Percentiles rank a stretch among this genome's conserved stretches.
Evolutionary conservation across 2,797 vertebrate genomes (phyloP).

Genomic region (Botia kubotai): DNA sequence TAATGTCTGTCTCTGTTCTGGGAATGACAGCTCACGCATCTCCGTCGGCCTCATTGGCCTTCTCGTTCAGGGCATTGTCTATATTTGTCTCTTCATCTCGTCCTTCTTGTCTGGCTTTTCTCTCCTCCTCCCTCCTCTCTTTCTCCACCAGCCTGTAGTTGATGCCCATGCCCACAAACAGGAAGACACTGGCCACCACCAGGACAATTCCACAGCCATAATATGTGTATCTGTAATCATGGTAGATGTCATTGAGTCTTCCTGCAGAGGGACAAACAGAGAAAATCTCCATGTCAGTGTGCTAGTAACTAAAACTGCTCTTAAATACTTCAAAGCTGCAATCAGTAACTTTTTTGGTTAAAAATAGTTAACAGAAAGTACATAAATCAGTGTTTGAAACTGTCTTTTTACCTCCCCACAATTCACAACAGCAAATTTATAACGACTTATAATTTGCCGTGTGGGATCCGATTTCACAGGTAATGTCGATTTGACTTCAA

Average conservation of each 20-base stretch:
- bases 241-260: constrained; percentile 83
- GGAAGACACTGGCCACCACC: constrained; percentile 82
- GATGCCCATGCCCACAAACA: constrained; percentile 93
- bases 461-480: too few species aligned
- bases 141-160: constrained; percentile 86
- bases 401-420: too few species aligned
- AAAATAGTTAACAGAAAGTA: too few species aligned
- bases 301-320: too few species aligned
- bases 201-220: constrained; percentile 87
- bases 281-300: background rate
- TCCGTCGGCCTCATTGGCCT: constrained; percentile 63
- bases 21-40: constrained; percentile 58
- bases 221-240: constrained; percentile 92
- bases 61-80: constrained; percentile 65
- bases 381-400: too few species aligned
- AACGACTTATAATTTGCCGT: too few species aligned
- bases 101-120: constrained; percentile 67
- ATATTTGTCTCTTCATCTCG: constrained; percentile 80
- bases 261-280: constrained; percentile 70
- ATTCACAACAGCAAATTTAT: too few species aligned
- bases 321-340: too few species aligned
- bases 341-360: too few species aligned
- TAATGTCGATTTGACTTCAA: too few species aligned
- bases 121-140: constrained; percentile 81
- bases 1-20: constrained; percentile 73